These are phyloP conservation scores for Columbina picui DNA, from an alignment of 2,113 vertebrate species.

Conservation along the genomic window DNA sequence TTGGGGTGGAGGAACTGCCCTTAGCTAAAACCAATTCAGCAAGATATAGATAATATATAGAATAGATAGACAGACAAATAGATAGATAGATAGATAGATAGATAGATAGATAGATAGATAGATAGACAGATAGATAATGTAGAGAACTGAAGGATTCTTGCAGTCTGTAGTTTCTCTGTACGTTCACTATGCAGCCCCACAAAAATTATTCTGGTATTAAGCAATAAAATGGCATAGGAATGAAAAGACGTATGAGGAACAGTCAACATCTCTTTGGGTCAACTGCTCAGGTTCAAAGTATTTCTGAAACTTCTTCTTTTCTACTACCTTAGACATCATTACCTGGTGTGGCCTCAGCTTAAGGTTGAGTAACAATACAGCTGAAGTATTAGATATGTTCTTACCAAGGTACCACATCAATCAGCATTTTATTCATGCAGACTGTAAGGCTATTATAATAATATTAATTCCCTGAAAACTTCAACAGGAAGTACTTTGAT, in stretches of 20 bases:
- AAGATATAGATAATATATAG: background rate
- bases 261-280: background rate
- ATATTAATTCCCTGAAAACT: background rate
- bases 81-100: no score
- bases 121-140: no score
- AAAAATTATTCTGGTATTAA: background rate
- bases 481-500: background rate
- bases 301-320: background rate
- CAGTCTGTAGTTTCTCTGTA: background rate
- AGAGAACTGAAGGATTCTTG: background rate
- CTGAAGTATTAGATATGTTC: background rate
- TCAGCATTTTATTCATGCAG: background rate
- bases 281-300: background rate
- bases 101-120: no score
- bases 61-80: no score
- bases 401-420: background rate
- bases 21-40: background rate
- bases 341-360: background rate
- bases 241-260: background rate
- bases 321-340: background rate
- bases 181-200: background rate
- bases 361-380: background rate
- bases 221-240: background rate
- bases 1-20: fast-evolving
- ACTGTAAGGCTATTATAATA: background rate